Base-by-base conservation (phyloP, 2,797 vertebrate species). In the Enteromius anoplus region DNA sequence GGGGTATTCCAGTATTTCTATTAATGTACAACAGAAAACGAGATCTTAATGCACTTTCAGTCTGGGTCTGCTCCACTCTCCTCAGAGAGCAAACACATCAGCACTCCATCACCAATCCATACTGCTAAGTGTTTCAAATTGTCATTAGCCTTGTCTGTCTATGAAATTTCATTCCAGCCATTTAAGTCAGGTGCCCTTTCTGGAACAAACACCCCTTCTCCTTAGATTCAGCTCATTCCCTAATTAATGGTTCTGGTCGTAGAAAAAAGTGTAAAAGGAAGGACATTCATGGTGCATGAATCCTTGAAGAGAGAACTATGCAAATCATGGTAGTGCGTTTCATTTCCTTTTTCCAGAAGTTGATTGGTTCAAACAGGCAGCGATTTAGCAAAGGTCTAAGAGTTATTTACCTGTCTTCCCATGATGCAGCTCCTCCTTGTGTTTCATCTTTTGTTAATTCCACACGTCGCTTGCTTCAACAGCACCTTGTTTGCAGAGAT, bases 181-280 rank as follows among this genome's bases (percentile, higher is more conserved):
- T 87, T 88, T 91, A 91, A 92, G 90, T 90, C 90, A 89, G 72
- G 40, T 14, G 81, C 86, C 88, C 89, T 93, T 89, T 87, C 87
- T 78, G 75, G 70, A 81, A 88, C 65, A 51, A 78, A 84, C 87
- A 81, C 83, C 85, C 90, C 81, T 90, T 88, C 87, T 88, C 80
- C 26, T 78, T 47, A 45, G 81, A 88, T 89, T 78, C 71, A 89
- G 32, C 55, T 81, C 78, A 86, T 85, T 92, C 85, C 88, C 89
- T 93, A 91, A 93, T 91, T 92, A 85, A 91, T 93, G 90, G 58
- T 80, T 75, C 66, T 60, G 68, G 71, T 85, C 85, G 80, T 75
- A 70, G 88, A 88, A 84, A 78, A 77, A 85, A 70, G 84, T 78
- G 82, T 76, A 79, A 87, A 75, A n/a, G 45, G 45, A 66, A 53